Evolutionary conservation across 2,888 invertebrate species (phyloP).

Genomic region (Andrena minutula): DNA sequence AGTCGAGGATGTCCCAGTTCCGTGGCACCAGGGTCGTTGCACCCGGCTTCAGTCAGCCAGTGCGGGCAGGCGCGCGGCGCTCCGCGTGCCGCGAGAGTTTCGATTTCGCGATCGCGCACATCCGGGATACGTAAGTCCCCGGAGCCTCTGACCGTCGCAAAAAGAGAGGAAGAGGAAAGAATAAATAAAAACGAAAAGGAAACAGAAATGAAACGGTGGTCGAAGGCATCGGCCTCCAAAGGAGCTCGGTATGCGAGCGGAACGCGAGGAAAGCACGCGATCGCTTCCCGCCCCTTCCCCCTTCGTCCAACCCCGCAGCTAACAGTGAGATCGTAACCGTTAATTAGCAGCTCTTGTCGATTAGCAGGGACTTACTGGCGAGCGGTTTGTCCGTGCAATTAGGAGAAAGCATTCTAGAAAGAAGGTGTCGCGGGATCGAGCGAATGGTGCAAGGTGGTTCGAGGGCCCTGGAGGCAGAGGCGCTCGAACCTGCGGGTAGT

Average conservation of each 20-base stretch:
- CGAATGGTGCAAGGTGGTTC: too few species aligned
- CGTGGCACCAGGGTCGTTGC: constrained; percentile 73
- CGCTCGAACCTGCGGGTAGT: too few species aligned
- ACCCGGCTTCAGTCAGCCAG: constrained; percentile 62
- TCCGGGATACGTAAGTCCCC: constrained; percentile 51
- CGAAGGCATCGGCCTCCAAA: background rate
- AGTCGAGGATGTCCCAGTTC: constrained; percentile 76
- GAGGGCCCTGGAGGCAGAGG: too few species aligned
- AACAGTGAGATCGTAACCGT: background rate
- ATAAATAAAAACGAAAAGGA: too few species aligned
- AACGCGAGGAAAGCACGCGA: constrained; percentile 9
- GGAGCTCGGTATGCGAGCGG: background rate
- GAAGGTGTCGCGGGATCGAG: too few species aligned
- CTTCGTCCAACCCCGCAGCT: background rate
- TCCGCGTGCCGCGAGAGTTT: constrained; percentile 42
- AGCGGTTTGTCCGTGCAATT: constrained; percentile 36
- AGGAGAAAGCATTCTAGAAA: constrained; percentile 38
- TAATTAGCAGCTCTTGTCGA: constrained; percentile 12
- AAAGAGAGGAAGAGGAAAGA: too few species aligned
- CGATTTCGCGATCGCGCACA: constrained; percentile 69
- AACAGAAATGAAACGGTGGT: constrained; percentile 23
- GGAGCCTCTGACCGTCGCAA: too few species aligned
- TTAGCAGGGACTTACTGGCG: background rate
- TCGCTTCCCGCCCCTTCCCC: background rate
- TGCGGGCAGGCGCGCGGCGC: constrained; percentile 42